A percentile compares a stretch with the other conserved stretches of the same genome.
Conservation (phyloP, 2,797 vertebrate species). For the Neosilurus mollespiculum region DNA sequence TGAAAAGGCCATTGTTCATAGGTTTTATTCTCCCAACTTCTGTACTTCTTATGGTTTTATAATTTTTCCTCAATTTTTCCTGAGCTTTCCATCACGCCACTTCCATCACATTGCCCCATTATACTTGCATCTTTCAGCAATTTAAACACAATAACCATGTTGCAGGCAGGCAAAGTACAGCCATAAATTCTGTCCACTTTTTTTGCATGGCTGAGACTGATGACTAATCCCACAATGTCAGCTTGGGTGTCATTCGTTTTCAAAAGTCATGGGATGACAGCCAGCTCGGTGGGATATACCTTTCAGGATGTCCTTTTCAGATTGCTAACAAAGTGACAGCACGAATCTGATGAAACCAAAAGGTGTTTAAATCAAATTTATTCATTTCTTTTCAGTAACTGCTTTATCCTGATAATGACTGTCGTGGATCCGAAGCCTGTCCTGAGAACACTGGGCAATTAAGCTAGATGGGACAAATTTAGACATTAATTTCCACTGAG, state of each 20-base stretch:
- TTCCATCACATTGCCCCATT: conserved; percentile 2
- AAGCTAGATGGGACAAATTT: neutral
- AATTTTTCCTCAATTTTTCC: conserved; percentile 62
- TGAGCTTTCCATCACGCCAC: conserved; percentile 57
- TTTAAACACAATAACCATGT: neutral
- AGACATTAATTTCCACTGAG: too few species aligned
- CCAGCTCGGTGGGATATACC: too few species aligned
- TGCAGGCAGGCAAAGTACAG: conserved; percentile 55
- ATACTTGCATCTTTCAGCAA: neutral
- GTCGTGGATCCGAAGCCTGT: neutral
- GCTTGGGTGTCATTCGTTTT: neutral
- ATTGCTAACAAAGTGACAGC: neutral
- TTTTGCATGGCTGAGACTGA: conserved; percentile 41
- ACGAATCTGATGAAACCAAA: neutral
- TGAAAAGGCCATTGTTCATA: conserved; percentile 8
- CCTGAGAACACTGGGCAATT: neutral
- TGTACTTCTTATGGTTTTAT: conserved; percentile 56
- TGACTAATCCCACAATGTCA: conserved; percentile 63
- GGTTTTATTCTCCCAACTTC: neutral
- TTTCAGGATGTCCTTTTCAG: neutral
- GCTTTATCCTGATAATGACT: neutral
- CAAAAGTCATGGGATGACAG: neutral
- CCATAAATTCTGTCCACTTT: conserved; percentile 50
- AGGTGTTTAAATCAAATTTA: neutral
- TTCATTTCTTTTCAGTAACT: conserved; percentile 1